Percentiles rank a stretch among this genome's conserved stretches.
These are phyloP conservation scores for Amphimedon queenslandica DNA, from an alignment of 37 sponge, comb jelly and placozoan species.

Conservation along the genomic window DNA sequence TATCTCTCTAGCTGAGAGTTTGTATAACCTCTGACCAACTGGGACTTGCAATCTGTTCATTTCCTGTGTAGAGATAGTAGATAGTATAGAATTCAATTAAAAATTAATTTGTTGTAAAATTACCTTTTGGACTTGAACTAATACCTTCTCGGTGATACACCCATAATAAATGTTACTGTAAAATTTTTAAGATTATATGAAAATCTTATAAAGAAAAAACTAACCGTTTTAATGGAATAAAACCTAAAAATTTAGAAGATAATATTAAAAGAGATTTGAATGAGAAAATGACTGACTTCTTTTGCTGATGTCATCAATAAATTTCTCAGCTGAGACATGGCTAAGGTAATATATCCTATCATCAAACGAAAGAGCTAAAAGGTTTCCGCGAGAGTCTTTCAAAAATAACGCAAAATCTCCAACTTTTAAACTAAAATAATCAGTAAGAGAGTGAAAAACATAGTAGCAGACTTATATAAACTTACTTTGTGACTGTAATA, in stretches of 20 bases:
- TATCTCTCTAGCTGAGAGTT: conserved; percentile 19
- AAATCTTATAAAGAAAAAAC: background rate
- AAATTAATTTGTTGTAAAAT: background rate
- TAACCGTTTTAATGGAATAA: background rate
- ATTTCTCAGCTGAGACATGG: background rate
- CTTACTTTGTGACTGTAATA: background rate
- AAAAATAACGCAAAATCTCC: conserved; percentile 53
- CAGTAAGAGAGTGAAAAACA: background rate
- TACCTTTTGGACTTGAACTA: conserved; percentile 54
- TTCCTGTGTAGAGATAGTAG: conserved; percentile 19
- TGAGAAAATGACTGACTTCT: background rate
- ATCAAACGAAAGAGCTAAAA: conserved; percentile 51
- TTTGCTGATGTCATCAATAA: conserved; percentile 10
- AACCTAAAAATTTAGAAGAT: background rate
- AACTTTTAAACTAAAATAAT: conserved; percentile 29
- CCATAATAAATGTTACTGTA: conserved; percentile 39
- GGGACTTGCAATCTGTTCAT: conserved; percentile 48
- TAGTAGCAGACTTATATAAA: background rate
- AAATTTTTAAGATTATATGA: background rate
- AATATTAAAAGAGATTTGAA: background rate
- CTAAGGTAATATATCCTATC: conserved; percentile 51
- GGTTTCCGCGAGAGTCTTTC: conserved; percentile 32
- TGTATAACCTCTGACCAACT: conserved; percentile 49
- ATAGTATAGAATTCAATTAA: background rate
- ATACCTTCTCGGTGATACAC: conserved; percentile 30